Conservation (phyloP, 2,888 invertebrate genomes). For the Drosophila anomelani region DNA sequence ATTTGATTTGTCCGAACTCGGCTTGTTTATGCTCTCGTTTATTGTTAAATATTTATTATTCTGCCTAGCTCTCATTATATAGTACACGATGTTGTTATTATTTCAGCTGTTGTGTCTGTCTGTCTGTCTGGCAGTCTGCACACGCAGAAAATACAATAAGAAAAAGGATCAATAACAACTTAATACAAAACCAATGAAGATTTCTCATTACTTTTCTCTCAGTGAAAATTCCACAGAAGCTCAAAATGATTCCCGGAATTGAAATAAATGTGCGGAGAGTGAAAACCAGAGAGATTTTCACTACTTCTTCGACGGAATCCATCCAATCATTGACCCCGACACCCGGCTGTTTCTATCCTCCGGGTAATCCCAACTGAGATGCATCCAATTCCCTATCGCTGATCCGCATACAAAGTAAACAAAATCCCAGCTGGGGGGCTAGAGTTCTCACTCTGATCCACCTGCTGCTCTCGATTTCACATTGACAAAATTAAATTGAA, state of each 20-base stretch:
- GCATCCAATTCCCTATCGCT: slow-evolving; percentile 61
- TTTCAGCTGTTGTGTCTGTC: slow-evolving; percentile 24
- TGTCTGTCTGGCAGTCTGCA: slow-evolving; percentile 15
- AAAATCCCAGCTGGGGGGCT: slow-evolving; percentile 33
- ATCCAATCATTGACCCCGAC: slow-evolving; percentile 36
- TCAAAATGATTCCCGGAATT: slow-evolving; percentile 14
- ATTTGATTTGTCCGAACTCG: slow-evolving; percentile 49
- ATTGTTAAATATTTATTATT: slow-evolving; percentile 39
- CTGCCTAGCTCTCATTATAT: slow-evolving; percentile 16
- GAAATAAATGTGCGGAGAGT: slow-evolving; percentile 11
- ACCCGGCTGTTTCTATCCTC: slow-evolving; percentile 1
- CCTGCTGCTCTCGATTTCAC: slow-evolving; percentile 52
- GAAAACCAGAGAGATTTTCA: slow-evolving; percentile 26
- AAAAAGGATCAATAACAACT: background rate
- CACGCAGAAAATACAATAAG: no score
- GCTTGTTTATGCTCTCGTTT: slow-evolving; percentile 51
- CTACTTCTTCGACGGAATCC: slow-evolving; percentile 4
- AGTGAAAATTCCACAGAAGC: background rate
- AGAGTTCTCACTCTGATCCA: slow-evolving; percentile 15
- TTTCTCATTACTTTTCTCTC: background rate
- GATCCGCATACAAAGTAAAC: slow-evolving; percentile 44
- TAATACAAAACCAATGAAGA: background rate
- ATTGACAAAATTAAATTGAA: slow-evolving; percentile 75
- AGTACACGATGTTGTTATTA: slow-evolving; percentile 16
- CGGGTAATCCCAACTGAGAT: slow-evolving; percentile 26